These are phyloP conservation scores for Murina feae DNA, from an alignment of 2,113 vertebrate species.

Conservation along the genomic window DNA sequence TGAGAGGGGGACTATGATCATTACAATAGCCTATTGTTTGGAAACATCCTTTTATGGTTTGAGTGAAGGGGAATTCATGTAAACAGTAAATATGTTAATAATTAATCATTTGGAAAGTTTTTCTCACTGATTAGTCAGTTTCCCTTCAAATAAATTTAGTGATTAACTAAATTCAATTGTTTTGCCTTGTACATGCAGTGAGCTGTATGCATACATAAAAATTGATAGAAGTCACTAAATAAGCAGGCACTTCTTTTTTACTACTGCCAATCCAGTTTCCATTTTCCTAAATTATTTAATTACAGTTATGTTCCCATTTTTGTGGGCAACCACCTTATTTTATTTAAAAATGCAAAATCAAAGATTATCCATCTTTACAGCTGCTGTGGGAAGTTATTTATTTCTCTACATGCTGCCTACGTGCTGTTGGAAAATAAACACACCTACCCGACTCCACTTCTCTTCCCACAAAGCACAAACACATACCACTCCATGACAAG, in stretches of 20 bases:
- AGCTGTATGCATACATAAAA: neutral
- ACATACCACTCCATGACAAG: neutral
- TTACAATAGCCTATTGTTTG: neutral
- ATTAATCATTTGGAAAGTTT: neutral
- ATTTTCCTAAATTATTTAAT: slow-evolving; percentile 14
- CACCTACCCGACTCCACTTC: neutral
- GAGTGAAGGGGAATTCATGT: neutral
- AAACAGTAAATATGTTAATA: slow-evolving; percentile 26
- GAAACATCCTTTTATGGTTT: neutral
- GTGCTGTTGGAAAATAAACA: slow-evolving; percentile 45
- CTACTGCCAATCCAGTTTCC: neutral
- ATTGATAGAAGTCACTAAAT: neutral
- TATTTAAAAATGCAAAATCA: slow-evolving; percentile 40
- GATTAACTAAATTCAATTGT: slow-evolving; percentile 39
- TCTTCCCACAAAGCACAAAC: neutral
- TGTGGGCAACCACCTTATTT: slow-evolving; percentile 8
- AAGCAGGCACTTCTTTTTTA: neutral
- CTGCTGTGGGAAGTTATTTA: slow-evolving; percentile 21
- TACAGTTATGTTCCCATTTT: neutral
- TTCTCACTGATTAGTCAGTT: neutral
- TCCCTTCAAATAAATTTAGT: slow-evolving; percentile 42
- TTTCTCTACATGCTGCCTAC: slow-evolving; percentile 20
- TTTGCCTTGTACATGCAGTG: slow-evolving; percentile 37
- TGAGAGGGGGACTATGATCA: neutral
- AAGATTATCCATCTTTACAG: slow-evolving; percentile 39